These are phyloP conservation scores for Clistopyga incitator DNA, from an alignment of 2,888 invertebrate genomes.

Conservation along the genomic window DNA sequence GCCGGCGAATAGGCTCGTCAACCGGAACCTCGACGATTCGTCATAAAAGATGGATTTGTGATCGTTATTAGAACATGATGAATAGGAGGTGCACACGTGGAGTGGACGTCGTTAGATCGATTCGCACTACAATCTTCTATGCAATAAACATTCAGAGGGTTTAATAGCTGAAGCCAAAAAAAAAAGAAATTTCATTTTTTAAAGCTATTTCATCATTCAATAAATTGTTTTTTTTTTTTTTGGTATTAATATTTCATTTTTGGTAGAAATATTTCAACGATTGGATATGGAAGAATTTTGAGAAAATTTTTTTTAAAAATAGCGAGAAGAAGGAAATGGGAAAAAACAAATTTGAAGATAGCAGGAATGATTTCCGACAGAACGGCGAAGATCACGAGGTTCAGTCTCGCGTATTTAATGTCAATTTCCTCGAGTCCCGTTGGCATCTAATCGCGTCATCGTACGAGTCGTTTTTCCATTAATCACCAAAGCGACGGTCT, in stretches of 20 bases:
- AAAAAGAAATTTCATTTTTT: too few species aligned
- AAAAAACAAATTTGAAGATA: background rate
- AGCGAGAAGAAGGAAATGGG: background rate
- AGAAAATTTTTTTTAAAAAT: too few species aligned
- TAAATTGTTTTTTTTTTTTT: too few species aligned
- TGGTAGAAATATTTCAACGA: too few species aligned
- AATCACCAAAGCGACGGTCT: background rate
- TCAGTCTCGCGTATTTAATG: background rate
- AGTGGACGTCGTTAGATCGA: background rate
- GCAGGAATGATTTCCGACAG: background rate
- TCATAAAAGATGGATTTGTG: conserved; percentile 4
- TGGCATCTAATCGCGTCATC: conserved; percentile 1
- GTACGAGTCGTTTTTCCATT: background rate
- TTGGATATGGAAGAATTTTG: too few species aligned
- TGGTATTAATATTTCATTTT: too few species aligned
- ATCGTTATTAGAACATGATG: conserved; percentile 1
- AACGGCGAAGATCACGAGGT: background rate
- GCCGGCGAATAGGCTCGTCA: background rate
- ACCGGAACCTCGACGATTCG: background rate
- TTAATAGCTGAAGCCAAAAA: background rate
- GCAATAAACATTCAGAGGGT: background rate
- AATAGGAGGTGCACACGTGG: background rate
- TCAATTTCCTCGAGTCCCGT: background rate
- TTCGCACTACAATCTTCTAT: background rate
- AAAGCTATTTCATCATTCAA: too few species aligned